These are phyloP conservation scores for Lomographa bimaculata DNA, from an alignment of 2,888 invertebrate species.

Conservation along the genomic window DNA sequence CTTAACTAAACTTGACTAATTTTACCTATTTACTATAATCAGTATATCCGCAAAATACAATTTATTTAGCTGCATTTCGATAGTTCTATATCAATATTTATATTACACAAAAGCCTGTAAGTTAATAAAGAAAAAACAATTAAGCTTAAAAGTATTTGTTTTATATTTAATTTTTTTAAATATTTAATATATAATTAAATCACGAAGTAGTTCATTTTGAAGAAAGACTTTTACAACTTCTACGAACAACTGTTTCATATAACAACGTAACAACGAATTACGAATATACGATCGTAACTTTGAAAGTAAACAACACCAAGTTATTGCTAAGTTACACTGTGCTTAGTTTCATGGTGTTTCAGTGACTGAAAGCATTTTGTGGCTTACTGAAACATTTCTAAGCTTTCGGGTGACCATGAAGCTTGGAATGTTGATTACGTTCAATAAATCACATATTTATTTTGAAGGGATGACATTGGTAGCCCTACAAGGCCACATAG, in stretches of 20 bases:
- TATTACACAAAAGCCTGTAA: too few relatives aligned
- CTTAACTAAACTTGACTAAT: conserved; percentile 27
- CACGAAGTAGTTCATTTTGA: too few relatives aligned
- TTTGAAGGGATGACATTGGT: not conserved
- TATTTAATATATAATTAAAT: too few relatives aligned
- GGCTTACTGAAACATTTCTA: conserved; percentile 29
- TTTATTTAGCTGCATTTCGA: conserved; percentile 9
- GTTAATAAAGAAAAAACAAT: too few relatives aligned
- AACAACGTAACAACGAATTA: too few relatives aligned
- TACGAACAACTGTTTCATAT: too few relatives aligned
- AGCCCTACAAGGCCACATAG: conserved; percentile 19
- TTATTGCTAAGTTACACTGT: conserved; percentile 26
- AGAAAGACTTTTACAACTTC: too few relatives aligned
- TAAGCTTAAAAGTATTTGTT: too few relatives aligned
- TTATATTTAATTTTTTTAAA: too few relatives aligned
- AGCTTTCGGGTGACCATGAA: conserved; percentile 30
- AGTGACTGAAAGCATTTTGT: conserved; percentile 61
- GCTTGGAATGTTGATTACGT: conserved; percentile 13
- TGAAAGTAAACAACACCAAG: conserved; percentile 9
- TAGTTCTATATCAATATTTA: too few relatives aligned
- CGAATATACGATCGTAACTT: too few relatives aligned
- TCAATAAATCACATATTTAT: not conserved
- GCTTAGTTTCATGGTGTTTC: conserved; percentile 52
- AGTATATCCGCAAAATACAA: conserved; percentile 3
- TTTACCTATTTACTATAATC: conserved; percentile 20